Evolutionary conservation across 2,113 vertebrate species (phyloP).

Genomic region (Varanus salvator): DNA sequence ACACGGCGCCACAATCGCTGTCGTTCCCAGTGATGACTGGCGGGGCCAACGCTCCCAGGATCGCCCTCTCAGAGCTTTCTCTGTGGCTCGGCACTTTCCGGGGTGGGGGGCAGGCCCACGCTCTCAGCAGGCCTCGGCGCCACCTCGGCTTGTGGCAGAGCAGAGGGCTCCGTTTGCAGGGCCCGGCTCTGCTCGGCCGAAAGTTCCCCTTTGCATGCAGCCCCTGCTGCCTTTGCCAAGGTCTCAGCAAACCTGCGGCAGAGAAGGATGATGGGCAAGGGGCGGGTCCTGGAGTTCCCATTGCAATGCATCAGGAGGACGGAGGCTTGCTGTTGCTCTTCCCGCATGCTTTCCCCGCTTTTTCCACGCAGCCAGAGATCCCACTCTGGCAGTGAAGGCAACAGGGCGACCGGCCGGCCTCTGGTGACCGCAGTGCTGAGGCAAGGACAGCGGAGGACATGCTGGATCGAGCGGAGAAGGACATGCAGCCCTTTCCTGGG

Average conservation of each 20-base stretch:
- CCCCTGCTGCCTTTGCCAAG: constrained; percentile 60
- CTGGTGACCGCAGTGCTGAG: accelerated
- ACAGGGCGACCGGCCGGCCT: neutral
- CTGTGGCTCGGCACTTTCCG: too few relatives aligned
- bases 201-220: constrained; percentile 50
- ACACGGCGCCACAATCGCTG: constrained; percentile 69
- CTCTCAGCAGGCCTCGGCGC: neutral
- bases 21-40: constrained; percentile 65
- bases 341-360: neutral
- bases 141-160: neutral
- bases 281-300: constrained; percentile 62
- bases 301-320: constrained; percentile 50
- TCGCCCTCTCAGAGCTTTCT: too few relatives aligned
- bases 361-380: accelerated
- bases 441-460: neutral
- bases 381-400: neutral
- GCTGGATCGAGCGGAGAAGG: neutral
- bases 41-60: too few relatives aligned
- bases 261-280: constrained; percentile 69
- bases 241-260: constrained; percentile 47
- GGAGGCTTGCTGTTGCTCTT: neutral
- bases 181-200: neutral
- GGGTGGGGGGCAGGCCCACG: neutral
- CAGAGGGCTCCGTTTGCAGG: too few relatives aligned
- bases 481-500: neutral